A percentile compares a stretch with the other conserved stretches of the same genome.
Evolutionary conservation across 2,888 invertebrate genomes (phyloP).

Genomic region (Oligia strigilis): DNA sequence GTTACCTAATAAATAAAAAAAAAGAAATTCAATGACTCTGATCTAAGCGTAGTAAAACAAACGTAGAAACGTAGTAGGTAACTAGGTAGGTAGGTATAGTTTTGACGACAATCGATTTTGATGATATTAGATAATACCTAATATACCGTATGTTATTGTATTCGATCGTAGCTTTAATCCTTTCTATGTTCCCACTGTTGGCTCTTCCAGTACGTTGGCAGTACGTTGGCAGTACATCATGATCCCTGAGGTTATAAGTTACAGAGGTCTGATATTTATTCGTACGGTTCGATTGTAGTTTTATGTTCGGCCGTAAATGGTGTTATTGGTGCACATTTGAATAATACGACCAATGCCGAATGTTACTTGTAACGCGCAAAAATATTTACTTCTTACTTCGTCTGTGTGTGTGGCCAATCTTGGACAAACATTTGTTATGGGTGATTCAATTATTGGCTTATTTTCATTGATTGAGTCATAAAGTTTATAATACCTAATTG

Average conservation of each 20-base stretch:
- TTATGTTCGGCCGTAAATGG: constrained; percentile 88
- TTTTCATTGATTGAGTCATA: constrained; percentile 11
- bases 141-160: neutral
- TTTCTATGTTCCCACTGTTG: neutral
- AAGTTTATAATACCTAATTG: constrained; percentile 13
- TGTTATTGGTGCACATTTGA: constrained; percentile 89
- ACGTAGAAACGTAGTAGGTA: no score
- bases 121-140: neutral
- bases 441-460: constrained; percentile 10
- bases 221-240: constrained; percentile 43
- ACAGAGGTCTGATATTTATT: constrained; percentile 89
- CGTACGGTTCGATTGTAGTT: constrained; percentile 89
- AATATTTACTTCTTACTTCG: constrained; percentile 81
- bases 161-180: neutral
- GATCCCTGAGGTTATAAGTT: constrained; percentile 83
- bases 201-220: constrained; percentile 54
- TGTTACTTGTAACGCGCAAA: constrained; percentile 83
- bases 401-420: constrained; percentile 47
- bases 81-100: no score
- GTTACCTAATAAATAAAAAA: neutral
- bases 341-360: constrained; percentile 85
- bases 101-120: neutral
- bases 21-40: neutral
- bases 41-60: no score
- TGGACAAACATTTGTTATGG: constrained; percentile 47